phyloP scores from a whole-genome alignment of 2,113 vertebrate species.

The Leucosticte australis region DNA sequence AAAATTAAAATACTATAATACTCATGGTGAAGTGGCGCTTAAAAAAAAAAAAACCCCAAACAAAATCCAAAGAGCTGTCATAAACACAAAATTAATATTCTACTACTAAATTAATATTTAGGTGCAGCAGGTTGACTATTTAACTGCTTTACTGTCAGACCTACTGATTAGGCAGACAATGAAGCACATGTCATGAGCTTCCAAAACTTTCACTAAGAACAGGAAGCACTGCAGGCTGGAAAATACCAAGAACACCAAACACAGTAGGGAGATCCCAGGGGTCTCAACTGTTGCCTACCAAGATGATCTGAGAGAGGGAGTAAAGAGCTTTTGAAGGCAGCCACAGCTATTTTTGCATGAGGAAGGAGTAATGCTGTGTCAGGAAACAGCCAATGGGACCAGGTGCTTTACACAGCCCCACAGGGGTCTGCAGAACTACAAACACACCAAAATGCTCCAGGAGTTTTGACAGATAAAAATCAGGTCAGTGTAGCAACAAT shows the following conservation, averaged over 20 bases:
- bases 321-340: neutral
- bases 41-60: neutral
- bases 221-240: neutral
- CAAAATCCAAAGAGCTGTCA: neutral
- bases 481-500: neutral
- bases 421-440: neutral
- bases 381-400: fast-evolving
- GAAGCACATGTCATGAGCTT: neutral
- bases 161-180: neutral
- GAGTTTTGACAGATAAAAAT: neutral
- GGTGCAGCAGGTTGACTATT: neutral
- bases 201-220: neutral
- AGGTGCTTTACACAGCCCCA: neutral
- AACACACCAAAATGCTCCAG: neutral
- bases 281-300: neutral
- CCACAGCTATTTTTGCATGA: neutral
- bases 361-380: neutral
- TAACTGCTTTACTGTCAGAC: neutral
- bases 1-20: neutral
- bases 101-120: neutral
- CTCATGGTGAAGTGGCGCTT: neutral
- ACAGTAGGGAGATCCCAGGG: neutral
- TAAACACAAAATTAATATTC: neutral
- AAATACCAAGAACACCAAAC: neutral
- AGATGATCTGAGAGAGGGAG: neutral